These are phyloP conservation scores for Eumacrocentrus americanus DNA, from an alignment of 2,888 invertebrate species.

Conservation along the genomic window DNA sequence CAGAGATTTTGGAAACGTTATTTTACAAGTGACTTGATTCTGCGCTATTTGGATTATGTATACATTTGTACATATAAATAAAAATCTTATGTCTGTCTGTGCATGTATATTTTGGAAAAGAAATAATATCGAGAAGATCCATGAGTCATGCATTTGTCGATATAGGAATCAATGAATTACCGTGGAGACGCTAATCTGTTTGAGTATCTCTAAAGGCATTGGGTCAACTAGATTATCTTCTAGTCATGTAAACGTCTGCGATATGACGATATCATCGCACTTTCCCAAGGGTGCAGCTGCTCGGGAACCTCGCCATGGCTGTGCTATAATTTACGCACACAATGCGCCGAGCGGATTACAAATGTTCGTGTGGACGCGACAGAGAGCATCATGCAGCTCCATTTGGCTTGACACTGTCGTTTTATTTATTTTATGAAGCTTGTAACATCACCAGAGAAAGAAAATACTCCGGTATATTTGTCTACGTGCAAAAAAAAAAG, in stretches of 20 bases:
- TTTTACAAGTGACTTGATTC: too few relatives aligned
- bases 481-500: background rate
- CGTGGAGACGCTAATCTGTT: background rate
- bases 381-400: constrained; percentile 1
- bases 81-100: too few relatives aligned
- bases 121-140: too few relatives aligned
- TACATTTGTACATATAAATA: too few relatives aligned
- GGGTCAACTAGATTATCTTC: constrained; percentile 8
- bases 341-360: constrained; percentile 8
- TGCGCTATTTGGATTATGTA: too few relatives aligned
- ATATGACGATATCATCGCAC: constrained; percentile 2
- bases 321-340: constrained; percentile 23
- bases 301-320: constrained; percentile 9
- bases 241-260: background rate
- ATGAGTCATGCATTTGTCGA: too few relatives aligned
- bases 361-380: constrained; percentile 9
- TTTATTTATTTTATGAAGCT: constrained; percentile 5
- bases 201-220: background rate
- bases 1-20: too few relatives aligned
- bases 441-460: background rate
- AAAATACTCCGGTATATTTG: too few relatives aligned
- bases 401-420: constrained; percentile 2
- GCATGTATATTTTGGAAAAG: too few relatives aligned
- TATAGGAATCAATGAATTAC: too few relatives aligned
- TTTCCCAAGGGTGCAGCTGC: constrained; percentile 12